Base-by-base conservation (phyloP, 2,797 vertebrate species). In the Pangasius djambal region DNA sequence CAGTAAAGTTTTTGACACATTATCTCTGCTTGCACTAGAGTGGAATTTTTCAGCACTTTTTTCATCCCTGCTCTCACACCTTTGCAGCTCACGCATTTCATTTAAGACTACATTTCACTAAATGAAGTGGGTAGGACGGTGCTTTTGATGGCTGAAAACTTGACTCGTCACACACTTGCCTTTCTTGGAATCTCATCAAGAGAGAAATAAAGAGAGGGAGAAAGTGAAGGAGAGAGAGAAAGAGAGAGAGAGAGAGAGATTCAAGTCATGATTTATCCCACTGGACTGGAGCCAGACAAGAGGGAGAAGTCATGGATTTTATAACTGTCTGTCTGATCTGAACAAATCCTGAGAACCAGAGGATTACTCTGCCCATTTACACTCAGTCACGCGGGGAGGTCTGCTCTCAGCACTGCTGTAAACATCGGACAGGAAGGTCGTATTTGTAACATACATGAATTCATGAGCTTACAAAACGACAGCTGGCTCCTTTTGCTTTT, bases 261-360 rank as follows among this genome's bases (percentile, higher is more conserved):
- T 63, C 34, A n/a, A 44, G 57, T 40, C 10, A 61, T 83, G 57
- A 83, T 83, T 83, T 61, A 83, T 83, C 81, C 81, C 81, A 44
- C 81, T 83, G 57, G 81, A 83, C 34, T 63, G 34, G 20, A 63
- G 81, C 81, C 81, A 63, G 57, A 44, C 57, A 63, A 3, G 57
- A 63, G 6, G 5, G 34, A 37, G 75, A 82, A 77, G 20, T 83
- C 81, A 52, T 44, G 48, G 63, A 50, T 83, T 90, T 85, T 40
- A 86, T 48, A 82, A 86, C 63, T 6, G 16, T 22, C n/a, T 88
- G 55, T 85, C 69, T 85, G 87, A 92, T 85, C 78, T 75, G 77
- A 79, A 52, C 48, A 52, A 83, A 63, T 83, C 57, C 81, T 63
- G 52, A 83, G 67, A 87, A 88, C 22, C 61, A 8, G 15, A 40